Percentiles rank a stretch among this genome's conserved stretches.
phyloP scores from a whole-genome alignment of 1,140 invertebrate species.

The Phocides pigmalion region DNA sequence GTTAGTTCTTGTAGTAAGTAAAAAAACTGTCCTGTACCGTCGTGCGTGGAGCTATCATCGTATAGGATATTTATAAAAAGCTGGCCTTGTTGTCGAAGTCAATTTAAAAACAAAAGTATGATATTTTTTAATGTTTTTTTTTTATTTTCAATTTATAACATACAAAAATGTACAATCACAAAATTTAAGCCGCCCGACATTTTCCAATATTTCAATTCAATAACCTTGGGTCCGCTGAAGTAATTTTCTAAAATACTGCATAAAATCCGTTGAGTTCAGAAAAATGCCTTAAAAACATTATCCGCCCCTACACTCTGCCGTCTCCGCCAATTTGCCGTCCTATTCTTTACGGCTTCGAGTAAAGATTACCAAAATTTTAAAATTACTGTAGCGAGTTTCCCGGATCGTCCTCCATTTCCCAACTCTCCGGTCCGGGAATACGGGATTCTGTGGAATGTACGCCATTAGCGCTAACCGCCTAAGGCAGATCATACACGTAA shows the following conservation, averaged over 20 bases:
- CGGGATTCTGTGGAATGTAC: conserved; percentile 37
- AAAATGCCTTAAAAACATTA: not conserved
- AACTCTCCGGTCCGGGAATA: conserved; percentile 30
- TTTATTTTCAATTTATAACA: no score
- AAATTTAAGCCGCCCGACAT: no score
- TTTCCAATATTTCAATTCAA: no score
- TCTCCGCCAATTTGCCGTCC: not conserved
- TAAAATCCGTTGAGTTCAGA: not conserved
- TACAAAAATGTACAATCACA: no score
- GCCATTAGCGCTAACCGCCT: conserved; percentile 39
- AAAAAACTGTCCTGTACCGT: no score
- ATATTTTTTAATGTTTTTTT: no score
- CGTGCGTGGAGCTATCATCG: no score
- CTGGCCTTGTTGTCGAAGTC: no score
- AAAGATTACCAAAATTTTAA: conserved; percentile 38
- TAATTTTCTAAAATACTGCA: not conserved
- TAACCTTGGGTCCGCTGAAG: no score
- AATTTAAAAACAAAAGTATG: no score
- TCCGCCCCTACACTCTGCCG: not conserved
- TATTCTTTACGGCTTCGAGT: conserved; percentile 17
- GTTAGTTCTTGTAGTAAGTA: no score
- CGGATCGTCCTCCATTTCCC: conserved; percentile 37
- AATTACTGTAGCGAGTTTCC: conserved; percentile 37
- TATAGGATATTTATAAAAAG: no score
- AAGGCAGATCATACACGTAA: conserved; percentile 3